Evolutionary conservation across 1,140 invertebrate genomes (phyloP).

Genomic region (Luehdorfia chinensis): DNA sequence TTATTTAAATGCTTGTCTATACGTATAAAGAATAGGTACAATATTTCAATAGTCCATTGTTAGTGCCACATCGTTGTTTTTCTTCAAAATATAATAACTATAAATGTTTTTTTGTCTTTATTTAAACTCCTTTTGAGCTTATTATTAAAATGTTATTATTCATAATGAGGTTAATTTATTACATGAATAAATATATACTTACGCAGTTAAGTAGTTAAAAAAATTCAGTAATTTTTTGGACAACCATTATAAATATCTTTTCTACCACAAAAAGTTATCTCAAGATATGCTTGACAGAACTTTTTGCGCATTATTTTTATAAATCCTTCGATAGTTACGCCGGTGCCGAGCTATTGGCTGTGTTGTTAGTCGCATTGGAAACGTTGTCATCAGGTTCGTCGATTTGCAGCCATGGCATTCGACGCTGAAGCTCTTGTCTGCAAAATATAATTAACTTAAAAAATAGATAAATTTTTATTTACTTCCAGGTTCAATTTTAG

Average conservation of each 20-base stretch:
- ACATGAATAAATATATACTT: too few relatives aligned
- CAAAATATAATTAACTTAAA: constrained; percentile 1
- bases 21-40: constrained; percentile 4
- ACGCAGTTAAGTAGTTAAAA: too few relatives aligned
- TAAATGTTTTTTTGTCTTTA: not conserved
- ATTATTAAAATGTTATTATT: constrained; percentile 7
- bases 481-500: too few relatives aligned
- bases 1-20: constrained; percentile 8
- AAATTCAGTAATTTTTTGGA: not conserved
- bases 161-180: constrained; percentile 10
- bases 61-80: constrained; percentile 1
- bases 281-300: not conserved
- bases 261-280: not conserved
- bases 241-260: constrained; percentile 4
- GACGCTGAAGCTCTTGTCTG: constrained; percentile 70
- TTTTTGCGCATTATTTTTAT: constrained; percentile 1
- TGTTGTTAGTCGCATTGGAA: constrained; percentile 57
- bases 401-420: constrained; percentile 76
- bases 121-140: constrained; percentile 29
- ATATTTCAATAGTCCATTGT: constrained; percentile 9
- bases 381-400: constrained; percentile 66
- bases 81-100: not conserved
- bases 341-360: constrained; percentile 47
- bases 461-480: too few relatives aligned
- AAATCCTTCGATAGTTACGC: constrained; percentile 31